Evolutionary conservation across 2,113 vertebrate species (phyloP), one percentile per base, ranked within the genome.

Genomic region (Notothenia coriiceps): DNA sequence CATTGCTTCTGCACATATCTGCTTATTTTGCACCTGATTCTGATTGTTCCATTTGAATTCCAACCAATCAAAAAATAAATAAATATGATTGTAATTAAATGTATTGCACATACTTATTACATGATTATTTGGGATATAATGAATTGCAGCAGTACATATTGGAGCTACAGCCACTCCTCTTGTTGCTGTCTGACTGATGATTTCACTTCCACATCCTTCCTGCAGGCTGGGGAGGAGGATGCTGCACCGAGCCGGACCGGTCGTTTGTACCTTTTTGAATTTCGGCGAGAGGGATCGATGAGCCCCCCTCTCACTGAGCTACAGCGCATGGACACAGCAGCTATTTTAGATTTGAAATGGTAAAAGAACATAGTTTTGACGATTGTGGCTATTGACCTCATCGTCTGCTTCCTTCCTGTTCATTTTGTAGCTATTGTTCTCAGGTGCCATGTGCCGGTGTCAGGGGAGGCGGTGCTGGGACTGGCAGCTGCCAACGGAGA

Each of bases 271-370:
- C 93, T 99, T 57, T 99, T 97, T 82, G 85, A 93, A 64, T 97
- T 95, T 82, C 77, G 49, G 0, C 94, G 90, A 46, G 94, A 96
- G 5, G 88, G 77, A 62, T 62, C 88, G 0, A 88, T 80, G 65
- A 84, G 47, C 43, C 89, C 93, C 7, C 96, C 96, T 0, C 93
- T 99, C 61, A 93, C 83, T 0, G 97, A 99, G 77, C 80, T 98
- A 25, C 97, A 98, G 66, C 95, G 95, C 60, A 91, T 95, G 5
- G 96, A 99, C 73, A 97, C 95, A 0, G 72, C 95, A 0, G 98
- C 97, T 11, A 89, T 98, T 87, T 93, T 99, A 77, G 98, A 98
- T 89, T 90, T 99, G 75, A 99, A 99, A 92, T 99, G 98, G 98
- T 99, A 92, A 86, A 71, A 68, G 17, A 25, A 18, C 9, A 29